Percentiles rank a stretch among this genome's conserved stretches.
Evolutionary conservation across 2,888 invertebrate genomes (phyloP).

Genomic region (Meloe dianella): DNA sequence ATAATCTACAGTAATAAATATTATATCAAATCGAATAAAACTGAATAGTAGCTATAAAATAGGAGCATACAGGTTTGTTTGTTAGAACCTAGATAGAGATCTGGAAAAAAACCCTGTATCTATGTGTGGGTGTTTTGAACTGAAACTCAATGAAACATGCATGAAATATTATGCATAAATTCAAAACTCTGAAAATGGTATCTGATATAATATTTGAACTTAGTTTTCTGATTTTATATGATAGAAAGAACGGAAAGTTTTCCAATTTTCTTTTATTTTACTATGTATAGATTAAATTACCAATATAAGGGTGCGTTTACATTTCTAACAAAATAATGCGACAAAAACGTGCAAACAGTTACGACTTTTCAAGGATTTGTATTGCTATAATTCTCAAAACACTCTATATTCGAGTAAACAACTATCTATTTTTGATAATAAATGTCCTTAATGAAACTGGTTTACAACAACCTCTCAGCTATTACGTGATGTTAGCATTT

Average conservation of each 20-base stretch:
- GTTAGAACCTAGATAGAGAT: background rate
- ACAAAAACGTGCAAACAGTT: no score
- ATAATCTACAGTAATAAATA: background rate
- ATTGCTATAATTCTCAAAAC: no score
- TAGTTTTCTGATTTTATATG: constrained; percentile 9
- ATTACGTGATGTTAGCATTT: no score
- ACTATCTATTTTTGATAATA: no score
- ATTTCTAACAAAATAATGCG: background rate
- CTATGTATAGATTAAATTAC: constrained; percentile 17
- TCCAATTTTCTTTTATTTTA: constrained; percentile 22
- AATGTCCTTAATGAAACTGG: no score
- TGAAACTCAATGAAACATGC: background rate
- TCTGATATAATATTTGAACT: constrained; percentile 17
- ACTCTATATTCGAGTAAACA: no score
- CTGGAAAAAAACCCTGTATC: background rate
- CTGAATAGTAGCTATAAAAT: background rate
- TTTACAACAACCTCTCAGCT: no score
- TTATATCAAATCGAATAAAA: background rate
- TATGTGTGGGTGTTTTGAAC: background rate
- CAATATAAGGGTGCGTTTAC: background rate
- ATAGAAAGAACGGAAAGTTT: constrained; percentile 14
- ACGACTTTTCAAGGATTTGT: no score
- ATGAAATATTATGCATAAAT: constrained; percentile 4
- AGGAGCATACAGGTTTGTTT: background rate
- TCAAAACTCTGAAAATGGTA: constrained; percentile 18